Percentiles rank a stretch among this genome's conserved stretches.
These are phyloP conservation scores for Serinus canaria DNA, from an alignment of 2,113 vertebrate species.

Conservation along the genomic window DNA sequence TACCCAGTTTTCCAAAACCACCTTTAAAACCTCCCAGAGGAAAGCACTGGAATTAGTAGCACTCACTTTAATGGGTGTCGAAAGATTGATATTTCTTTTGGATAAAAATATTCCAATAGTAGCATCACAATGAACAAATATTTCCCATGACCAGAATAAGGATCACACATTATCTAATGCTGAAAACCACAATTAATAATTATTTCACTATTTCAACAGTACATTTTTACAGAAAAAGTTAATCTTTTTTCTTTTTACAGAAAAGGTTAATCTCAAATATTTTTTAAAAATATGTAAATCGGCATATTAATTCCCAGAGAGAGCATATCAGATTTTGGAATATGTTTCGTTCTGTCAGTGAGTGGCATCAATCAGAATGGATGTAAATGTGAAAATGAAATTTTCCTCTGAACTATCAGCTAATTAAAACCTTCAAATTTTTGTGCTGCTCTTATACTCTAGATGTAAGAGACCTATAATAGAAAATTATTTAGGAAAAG, in stretches of 20 bases:
- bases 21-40: not conserved
- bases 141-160: not conserved
- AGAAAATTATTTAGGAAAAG: not conserved
- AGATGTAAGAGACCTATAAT: not conserved
- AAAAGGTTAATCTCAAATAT: not conserved
- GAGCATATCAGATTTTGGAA: not conserved
- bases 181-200: not conserved
- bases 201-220: not conserved
- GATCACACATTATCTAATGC: not conserved
- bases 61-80: not conserved
- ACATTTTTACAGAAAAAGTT: not conserved
- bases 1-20: not conserved
- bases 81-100: not conserved
- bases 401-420: not conserved
- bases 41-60: not conserved
- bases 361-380: not conserved
- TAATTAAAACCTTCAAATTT: not conserved
- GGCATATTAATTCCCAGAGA: not conserved
- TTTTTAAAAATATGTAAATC: not conserved
- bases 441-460: not conserved
- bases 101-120: not conserved
- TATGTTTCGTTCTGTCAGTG: not conserved
- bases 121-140: not conserved
- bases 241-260: no score
- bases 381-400: not conserved